These are phyloP conservation scores for Cherax quadricarinatus DNA, from an alignment of 1,140 invertebrate genomes.

Conservation along the genomic window DNA sequence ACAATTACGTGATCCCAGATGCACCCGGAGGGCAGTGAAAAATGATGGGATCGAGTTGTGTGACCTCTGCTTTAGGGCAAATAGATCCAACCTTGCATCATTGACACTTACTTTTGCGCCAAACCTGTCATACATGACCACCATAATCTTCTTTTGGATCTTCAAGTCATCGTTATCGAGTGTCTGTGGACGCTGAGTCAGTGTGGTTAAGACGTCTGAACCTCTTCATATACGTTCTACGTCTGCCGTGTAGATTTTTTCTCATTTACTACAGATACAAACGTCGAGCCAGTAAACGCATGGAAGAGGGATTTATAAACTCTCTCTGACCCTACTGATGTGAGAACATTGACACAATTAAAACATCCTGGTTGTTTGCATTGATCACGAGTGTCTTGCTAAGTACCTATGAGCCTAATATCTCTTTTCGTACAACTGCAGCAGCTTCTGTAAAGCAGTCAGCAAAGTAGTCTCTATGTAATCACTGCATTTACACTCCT, in stretches of 20 bases:
- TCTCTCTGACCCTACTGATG: too few species aligned
- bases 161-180: neutral
- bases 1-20: too few species aligned
- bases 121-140: slow-evolving; percentile 26
- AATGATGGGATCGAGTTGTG: neutral
- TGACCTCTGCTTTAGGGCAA: slow-evolving; percentile 23
- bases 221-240: slow-evolving; percentile 11
- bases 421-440: too few species aligned
- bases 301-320: neutral
- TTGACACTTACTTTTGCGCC: neutral
- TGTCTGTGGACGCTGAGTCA: neutral
- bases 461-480: too few species aligned
- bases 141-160: slow-evolving; percentile 18
- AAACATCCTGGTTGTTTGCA: too few species aligned
- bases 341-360: too few species aligned
- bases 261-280: neutral
- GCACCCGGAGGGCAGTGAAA: too few species aligned
- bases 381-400: too few species aligned
- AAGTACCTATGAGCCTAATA: too few species aligned
- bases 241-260: slow-evolving; percentile 21
- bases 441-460: too few species aligned
- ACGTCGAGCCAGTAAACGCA: neutral
- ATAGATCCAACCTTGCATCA: slow-evolving; percentile 15
- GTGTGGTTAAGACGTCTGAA: neutral
- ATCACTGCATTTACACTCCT: too few species aligned